Conservation (phyloP, 2,797 vertebrate genomes). For the Centroberyx gerrardi region DNA sequence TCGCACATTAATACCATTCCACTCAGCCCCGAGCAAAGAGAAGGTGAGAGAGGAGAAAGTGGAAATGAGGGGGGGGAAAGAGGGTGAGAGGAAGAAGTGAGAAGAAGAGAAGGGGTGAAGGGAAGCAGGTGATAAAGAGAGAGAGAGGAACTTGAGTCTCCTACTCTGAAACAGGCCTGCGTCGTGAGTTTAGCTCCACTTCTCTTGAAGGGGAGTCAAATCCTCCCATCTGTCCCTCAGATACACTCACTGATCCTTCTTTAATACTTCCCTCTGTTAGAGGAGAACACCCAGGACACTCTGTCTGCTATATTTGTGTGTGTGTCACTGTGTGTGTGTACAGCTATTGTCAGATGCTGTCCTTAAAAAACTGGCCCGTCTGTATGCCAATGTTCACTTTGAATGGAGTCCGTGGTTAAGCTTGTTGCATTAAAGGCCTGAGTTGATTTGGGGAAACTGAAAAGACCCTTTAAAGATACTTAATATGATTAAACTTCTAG, state of each 20-base stretch:
- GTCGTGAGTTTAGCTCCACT: slow-evolving; percentile 50
- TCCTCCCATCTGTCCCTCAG: slow-evolving; percentile 75
- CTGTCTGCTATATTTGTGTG: slow-evolving; percentile 5
- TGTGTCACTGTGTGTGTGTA: neutral
- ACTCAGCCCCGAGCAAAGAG: slow-evolving; percentile 18
- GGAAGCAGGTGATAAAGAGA: slow-evolving; percentile 44
- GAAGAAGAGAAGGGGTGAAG: slow-evolving; percentile 45
- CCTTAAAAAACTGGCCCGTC: slow-evolving; percentile 34
- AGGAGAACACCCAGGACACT: slow-evolving; percentile 61
- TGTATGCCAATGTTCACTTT: slow-evolving; percentile 47
- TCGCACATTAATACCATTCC: slow-evolving; percentile 27
- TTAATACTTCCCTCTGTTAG: slow-evolving; percentile 71
- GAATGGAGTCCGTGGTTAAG: slow-evolving; percentile 24
- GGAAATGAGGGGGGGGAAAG: slow-evolving; percentile 40
- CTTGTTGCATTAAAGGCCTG: slow-evolving; percentile 14
- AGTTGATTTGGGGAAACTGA: slow-evolving; percentile 17
- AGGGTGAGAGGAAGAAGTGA: slow-evolving; percentile 28
- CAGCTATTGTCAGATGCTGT: slow-evolving; percentile 19
- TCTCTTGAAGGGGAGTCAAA: slow-evolving; percentile 61
- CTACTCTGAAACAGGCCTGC: slow-evolving; percentile 42
- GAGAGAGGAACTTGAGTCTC: slow-evolving; percentile 27
- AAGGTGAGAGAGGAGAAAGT: slow-evolving; percentile 52
- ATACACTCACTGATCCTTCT: slow-evolving; percentile 66
- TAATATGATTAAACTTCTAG: neutral
- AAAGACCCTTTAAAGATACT: slow-evolving; percentile 32